Evolutionary conservation across 2,888 invertebrate species (phyloP).

Genomic region (Graphium colonna): DNA sequence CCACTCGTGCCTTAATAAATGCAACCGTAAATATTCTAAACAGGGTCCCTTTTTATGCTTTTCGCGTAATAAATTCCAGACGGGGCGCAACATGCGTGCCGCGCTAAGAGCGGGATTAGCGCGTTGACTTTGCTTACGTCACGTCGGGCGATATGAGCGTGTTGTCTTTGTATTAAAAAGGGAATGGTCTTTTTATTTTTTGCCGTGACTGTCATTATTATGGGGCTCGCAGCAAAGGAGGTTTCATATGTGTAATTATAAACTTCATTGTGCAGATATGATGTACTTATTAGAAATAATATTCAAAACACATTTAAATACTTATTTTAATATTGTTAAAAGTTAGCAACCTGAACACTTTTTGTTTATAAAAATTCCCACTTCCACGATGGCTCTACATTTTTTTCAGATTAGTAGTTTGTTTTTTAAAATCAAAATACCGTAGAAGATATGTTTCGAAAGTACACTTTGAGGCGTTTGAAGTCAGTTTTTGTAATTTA

Average conservation of each 20-base stretch:
- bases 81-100: slow-evolving; percentile 22
- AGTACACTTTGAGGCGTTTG: too few relatives aligned
- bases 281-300: too few relatives aligned
- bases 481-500: too few relatives aligned
- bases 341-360: too few relatives aligned
- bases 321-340: too few relatives aligned
- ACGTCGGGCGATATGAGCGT: slow-evolving; percentile 33
- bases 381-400: too few relatives aligned
- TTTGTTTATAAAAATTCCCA: too few relatives aligned
- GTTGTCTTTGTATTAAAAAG: slow-evolving; percentile 21
- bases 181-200: slow-evolving; percentile 4
- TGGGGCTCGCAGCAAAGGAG: too few relatives aligned
- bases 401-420: too few relatives aligned
- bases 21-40: slow-evolving; percentile 4
- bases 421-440: too few relatives aligned
- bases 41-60: slow-evolving; percentile 31
- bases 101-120: slow-evolving; percentile 42
- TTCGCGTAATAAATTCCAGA: slow-evolving; percentile 40
- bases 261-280: not conserved
- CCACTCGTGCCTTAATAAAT: slow-evolving; percentile 7
- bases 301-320: too few relatives aligned
- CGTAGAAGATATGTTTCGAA: too few relatives aligned
- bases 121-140: slow-evolving; percentile 45
- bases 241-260: not conserved
- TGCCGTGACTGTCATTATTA: not conserved